Conservation (phyloP, 2,888 invertebrate species). For the Drosophila testacea region DNA sequence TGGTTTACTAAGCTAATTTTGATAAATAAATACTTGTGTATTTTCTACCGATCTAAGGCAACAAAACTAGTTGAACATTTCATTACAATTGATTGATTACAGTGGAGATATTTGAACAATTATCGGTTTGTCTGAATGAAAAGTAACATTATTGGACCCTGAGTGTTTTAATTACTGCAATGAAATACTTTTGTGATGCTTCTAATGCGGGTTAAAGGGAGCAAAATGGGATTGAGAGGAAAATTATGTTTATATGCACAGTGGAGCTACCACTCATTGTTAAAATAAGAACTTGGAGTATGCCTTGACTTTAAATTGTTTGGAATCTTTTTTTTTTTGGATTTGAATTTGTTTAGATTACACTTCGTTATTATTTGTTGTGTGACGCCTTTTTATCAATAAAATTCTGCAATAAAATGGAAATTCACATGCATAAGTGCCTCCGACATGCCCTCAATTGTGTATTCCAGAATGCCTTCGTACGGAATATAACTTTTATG, state of each 20-base stretch:
- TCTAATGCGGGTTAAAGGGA: slow-evolving; percentile 32
- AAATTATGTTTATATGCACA: slow-evolving; percentile 35
- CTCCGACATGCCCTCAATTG: slow-evolving; percentile 36
- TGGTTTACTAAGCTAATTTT: too few species aligned
- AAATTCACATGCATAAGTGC: slow-evolving; percentile 24
- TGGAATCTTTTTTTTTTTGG: neutral
- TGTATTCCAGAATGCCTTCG: slow-evolving; percentile 64
- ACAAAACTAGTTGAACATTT: too few species aligned
- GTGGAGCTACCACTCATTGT: slow-evolving; percentile 18
- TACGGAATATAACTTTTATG: slow-evolving; percentile 66
- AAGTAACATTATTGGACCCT: too few species aligned
- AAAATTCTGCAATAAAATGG: slow-evolving; percentile 19
- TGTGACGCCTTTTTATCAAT: slow-evolving; percentile 7
- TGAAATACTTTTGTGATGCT: neutral
- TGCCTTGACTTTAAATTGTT: slow-evolving; percentile 4
- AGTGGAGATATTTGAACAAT: too few species aligned
- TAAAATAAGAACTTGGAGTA: neutral
- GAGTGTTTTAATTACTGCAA: too few species aligned
- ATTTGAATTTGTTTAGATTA: slow-evolving; percentile 10
- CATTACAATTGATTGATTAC: too few species aligned
- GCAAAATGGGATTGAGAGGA: neutral
- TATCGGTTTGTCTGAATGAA: too few species aligned
- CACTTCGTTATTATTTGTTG: slow-evolving; percentile 3
- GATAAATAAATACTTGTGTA: too few species aligned
- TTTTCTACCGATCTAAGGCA: too few species aligned